Evolutionary conservation across 2,797 vertebrate species (phyloP).

Genomic region (Sebastolobus alascanus): DNA sequence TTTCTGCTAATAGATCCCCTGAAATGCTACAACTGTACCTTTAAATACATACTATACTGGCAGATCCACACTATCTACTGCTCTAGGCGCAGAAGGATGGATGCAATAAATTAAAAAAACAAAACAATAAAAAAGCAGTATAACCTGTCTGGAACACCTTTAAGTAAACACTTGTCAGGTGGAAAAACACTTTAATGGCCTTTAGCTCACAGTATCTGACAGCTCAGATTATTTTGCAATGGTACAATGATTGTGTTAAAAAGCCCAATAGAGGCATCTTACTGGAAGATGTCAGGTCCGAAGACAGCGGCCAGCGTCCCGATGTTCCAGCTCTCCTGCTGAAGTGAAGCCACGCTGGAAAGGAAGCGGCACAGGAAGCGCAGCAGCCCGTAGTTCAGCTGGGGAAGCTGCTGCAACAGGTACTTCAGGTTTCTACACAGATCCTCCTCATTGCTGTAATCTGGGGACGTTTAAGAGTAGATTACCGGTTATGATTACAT

Average conservation of each 20-base stretch:
- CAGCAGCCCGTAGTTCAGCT: conserved; percentile 96
- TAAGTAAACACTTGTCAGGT: neutral
- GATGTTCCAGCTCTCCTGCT: conserved; percentile 94
- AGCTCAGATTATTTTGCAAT: neutral
- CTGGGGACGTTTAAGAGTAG: conserved; percentile 73
- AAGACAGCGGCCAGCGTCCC: conserved; percentile 95
- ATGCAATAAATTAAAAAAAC: neutral
- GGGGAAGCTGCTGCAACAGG: conserved; percentile 96
- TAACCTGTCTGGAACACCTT: neutral
- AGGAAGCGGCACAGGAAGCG: conserved; percentile 98
- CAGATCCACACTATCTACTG: neutral
- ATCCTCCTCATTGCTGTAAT: conserved; percentile 95
- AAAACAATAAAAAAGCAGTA: neutral
- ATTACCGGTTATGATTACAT: neutral
- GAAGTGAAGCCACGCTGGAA: conserved; percentile 94
- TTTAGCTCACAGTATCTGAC: neutral
- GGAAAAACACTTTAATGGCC: neutral
- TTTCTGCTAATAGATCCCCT: neutral
- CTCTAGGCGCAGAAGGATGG: neutral
- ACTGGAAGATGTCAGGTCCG: conserved; percentile 98
- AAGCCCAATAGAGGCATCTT: conserved; percentile 70
- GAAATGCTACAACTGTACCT: too few species aligned
- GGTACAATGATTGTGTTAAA: neutral
- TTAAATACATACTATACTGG: too few species aligned
- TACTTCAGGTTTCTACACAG: conserved; percentile 95